Base-by-base conservation (phyloP, 92 coral and sea anemone species). In the Actinostola sp. region DNA sequence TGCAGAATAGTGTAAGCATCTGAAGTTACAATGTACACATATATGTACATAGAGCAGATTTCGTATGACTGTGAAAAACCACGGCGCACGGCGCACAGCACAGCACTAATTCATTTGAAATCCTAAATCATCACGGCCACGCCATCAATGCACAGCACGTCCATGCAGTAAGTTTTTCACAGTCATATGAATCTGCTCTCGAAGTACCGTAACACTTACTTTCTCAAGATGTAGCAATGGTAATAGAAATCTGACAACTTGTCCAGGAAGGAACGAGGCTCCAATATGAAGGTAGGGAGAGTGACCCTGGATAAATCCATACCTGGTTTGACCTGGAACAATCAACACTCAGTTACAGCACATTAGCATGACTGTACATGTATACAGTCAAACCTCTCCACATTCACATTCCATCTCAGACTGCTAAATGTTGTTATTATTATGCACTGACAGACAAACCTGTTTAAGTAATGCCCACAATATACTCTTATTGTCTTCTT, bases 241-340 rank as follows among this genome's bases (percentile, higher is more conserved):
- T 88, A 94, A 50, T 94, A 94, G 78, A 85, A 94, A 67, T 94
- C 98, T 8, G 98, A 94, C 62, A 94, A 84, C 67, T 94, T 94
- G 80, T 94, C 98, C 9, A 94, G 85, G 75, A 94, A 94, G 53
- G 98, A 94, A 24, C 98, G 81, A 17, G 98, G 98, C 67, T 94
- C 98, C 72, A 94, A 83, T 69, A 94, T 94, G 52, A 94, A 94
- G 25, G 98, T 94, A 10, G 98, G 98, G 46, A 94, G 66, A 24
- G 92, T 87, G 20, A 94, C 98, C 38, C 92, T 78, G 13, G 98
- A 94, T 32, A 94, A 62, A 61, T 94, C 98, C 98, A 94, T 94
- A 12, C 98, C 98, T 26, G 98, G 98, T 62, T 94, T 94, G 3
- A 94, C 98, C 98, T 94, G 73, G 27, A n/a, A n/a, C n/a, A n/a